Percentiles rank a stretch among this genome's conserved stretches.
Conservation (phyloP, 1,140 invertebrate genomes). For the Drosophila ercepeae region DNA sequence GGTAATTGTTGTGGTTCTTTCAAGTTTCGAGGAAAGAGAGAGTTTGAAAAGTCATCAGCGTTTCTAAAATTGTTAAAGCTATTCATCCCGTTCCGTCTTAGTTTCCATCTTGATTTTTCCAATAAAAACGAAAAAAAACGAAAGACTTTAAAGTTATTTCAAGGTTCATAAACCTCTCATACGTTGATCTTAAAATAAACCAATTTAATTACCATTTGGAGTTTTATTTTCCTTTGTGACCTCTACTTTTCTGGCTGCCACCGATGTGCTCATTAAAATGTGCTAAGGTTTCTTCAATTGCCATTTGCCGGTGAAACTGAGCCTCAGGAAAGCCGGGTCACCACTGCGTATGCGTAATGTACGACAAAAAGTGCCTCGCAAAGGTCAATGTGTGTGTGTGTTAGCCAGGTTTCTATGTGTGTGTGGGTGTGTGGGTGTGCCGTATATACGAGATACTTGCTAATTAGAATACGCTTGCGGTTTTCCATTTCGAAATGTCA, state of each 20-base stretch:
- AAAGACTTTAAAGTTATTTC: background rate
- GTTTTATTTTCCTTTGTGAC: background rate
- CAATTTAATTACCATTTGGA: background rate
- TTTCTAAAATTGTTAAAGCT: background rate
- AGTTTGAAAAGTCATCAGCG: background rate
- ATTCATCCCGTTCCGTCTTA: background rate
- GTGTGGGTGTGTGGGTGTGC: background rate
- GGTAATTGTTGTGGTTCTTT: constrained; percentile 16
- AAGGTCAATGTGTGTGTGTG: background rate
- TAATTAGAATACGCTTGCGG: constrained; percentile 50
- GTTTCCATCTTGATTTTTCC: too few species aligned
- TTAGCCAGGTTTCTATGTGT: background rate
- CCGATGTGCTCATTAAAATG: constrained; percentile 23
- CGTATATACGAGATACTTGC: constrained; percentile 46
- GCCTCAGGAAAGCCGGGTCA: constrained; percentile 5
- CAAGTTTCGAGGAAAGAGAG: background rate
- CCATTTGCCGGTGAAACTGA: constrained; percentile 15
- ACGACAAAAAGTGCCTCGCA: constrained; percentile 8
- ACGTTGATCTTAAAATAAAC: too few species aligned
- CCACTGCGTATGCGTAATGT: constrained; percentile 34
- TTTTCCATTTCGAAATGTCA: constrained; percentile 51
- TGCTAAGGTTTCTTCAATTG: constrained; percentile 2
- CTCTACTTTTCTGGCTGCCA: background rate
- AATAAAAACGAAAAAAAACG: too few species aligned
- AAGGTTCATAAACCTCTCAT: background rate